Evolutionary conservation across 2,797 vertebrate genomes (phyloP).

Genomic region (Pangasius krempfi): DNA sequence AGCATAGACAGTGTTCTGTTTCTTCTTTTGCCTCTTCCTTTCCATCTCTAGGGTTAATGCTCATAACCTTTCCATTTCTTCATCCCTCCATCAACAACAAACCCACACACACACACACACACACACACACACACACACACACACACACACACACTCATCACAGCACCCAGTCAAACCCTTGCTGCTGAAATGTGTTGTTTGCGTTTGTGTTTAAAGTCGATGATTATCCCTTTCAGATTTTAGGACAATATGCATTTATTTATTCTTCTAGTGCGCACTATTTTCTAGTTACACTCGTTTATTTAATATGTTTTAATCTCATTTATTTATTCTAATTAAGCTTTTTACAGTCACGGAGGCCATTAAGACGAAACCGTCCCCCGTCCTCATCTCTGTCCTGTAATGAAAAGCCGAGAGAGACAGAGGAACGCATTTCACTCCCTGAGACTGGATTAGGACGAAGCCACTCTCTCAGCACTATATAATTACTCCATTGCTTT

Average conservation of each 20-base stretch:
- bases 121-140: not conserved
- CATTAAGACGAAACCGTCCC: not conserved
- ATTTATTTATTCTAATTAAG: not conserved
- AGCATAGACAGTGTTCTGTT: not conserved
- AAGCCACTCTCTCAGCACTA: not conserved
- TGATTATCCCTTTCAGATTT: not conserved
- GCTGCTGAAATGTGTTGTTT: not conserved
- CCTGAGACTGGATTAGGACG: not conserved
- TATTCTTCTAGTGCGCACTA: not conserved
- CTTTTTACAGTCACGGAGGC: not conserved
- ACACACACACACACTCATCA: not conserved
- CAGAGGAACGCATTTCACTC: not conserved
- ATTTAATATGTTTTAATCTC: not conserved
- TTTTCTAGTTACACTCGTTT: not conserved
- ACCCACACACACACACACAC: slow-evolving; percentile 6
- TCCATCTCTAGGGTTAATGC: not conserved
- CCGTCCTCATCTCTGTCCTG: not conserved
- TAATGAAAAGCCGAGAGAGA: not conserved
- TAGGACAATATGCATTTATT: not conserved
- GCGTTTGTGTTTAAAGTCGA: not conserved
- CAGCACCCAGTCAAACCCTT: not conserved
- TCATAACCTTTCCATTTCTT: not conserved
- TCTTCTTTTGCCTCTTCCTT: not conserved
- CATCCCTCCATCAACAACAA: not conserved
- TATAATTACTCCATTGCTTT: not conserved